A percentile compares a stretch with the other conserved stretches of the same genome.
These are phyloP conservation scores for Sceloporus undulatus DNA, from an alignment of 2,113 vertebrate genomes.

Conservation along the genomic window DNA sequence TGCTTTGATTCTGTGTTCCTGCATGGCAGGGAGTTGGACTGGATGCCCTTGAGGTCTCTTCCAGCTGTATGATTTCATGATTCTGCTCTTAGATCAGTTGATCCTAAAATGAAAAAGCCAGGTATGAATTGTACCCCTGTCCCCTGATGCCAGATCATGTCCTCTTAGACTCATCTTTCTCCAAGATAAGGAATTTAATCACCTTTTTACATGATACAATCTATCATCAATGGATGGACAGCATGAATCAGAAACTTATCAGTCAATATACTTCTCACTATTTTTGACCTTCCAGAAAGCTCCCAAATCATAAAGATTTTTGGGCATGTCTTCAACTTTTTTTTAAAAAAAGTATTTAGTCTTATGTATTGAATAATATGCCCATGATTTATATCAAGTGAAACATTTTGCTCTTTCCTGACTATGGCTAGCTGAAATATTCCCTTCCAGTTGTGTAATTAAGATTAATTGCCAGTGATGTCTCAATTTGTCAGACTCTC, in stretches of 20 bases:
- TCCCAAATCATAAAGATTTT: neutral
- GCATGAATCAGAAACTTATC: neutral
- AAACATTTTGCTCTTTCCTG: slow-evolving; percentile 58
- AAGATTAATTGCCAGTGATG: slow-evolving; percentile 50
- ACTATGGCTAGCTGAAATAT: slow-evolving; percentile 48
- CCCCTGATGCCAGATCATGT: neutral
- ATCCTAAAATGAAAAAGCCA: neutral
- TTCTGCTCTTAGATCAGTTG: neutral
- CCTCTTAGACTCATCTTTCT: neutral
- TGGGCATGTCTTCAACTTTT: neutral
- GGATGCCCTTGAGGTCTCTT: too few species aligned
- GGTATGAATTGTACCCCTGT: neutral
- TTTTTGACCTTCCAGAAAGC: neutral
- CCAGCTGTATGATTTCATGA: too few species aligned
- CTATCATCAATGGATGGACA: neutral
- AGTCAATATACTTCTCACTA: neutral
- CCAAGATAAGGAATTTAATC: neutral
- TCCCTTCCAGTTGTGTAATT: slow-evolving; percentile 55
- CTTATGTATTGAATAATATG: neutral
- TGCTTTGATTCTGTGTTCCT: too few species aligned
- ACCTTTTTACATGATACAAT: neutral
- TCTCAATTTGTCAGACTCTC: slow-evolving; percentile 64
- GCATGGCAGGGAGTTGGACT: too few species aligned
- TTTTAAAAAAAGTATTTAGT: neutral
- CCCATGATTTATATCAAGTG: slow-evolving; percentile 17